These are phyloP conservation scores for Heteromurus nitidus DNA, from an alignment of 2,888 invertebrate genomes.

Conservation along the genomic window DNA sequence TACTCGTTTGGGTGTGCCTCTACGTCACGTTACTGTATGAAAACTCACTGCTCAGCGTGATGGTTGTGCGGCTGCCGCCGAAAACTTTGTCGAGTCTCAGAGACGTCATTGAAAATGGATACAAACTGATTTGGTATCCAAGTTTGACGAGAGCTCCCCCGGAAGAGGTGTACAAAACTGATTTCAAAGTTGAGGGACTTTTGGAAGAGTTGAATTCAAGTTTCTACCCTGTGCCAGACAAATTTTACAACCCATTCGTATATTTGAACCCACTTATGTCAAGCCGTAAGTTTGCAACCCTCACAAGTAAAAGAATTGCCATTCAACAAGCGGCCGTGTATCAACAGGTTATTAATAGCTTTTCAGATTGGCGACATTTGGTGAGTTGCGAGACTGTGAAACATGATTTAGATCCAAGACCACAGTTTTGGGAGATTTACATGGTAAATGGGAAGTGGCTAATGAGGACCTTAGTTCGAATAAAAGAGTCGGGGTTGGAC, in stretches of 20 bases:
- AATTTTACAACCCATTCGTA: neutral
- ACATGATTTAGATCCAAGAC: neutral
- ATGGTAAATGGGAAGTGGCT: slow-evolving; percentile 31
- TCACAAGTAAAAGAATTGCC: neutral
- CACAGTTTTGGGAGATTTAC: slow-evolving; percentile 28
- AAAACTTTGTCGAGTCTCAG: neutral
- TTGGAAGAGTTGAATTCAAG: neutral
- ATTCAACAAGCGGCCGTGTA: neutral
- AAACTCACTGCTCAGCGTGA: too few species aligned
- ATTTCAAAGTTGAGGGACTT: neutral
- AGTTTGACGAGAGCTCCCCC: neutral
- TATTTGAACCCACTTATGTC: neutral
- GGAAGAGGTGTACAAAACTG: neutral
- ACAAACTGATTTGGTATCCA: neutral
- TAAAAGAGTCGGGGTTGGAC: slow-evolving; percentile 11
- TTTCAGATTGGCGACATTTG: neutral
- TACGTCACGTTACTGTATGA: too few species aligned
- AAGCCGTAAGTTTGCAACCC: neutral
- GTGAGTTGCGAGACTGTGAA: neutral
- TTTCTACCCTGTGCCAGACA: neutral
- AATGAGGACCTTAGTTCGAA: neutral
- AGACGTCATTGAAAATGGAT: neutral
- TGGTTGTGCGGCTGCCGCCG: too few species aligned
- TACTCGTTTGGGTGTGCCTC: too few species aligned
- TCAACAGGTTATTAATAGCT: neutral